A percentile compares a stretch with the other conserved stretches of the same genome.
Evolutionary conservation across 2,113 vertebrate genomes (phyloP).

Genomic region (Burhinus bistriatus): DNA sequence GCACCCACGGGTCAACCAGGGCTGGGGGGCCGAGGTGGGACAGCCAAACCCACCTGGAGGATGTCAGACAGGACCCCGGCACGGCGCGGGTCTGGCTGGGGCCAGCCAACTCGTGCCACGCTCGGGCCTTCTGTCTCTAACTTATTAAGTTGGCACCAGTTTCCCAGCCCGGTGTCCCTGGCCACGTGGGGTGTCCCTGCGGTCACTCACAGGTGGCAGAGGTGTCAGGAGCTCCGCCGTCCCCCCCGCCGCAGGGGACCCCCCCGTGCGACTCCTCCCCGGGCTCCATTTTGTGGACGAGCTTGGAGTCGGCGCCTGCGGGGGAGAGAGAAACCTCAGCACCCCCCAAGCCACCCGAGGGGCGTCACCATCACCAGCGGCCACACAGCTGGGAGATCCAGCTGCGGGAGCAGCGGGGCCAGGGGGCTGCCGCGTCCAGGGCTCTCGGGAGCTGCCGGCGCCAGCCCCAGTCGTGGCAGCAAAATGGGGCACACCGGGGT

Average conservation of each 20-base stretch:
- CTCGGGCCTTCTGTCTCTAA: fast-evolving
- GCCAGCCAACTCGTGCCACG: background rate
- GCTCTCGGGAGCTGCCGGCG: too few relatives aligned
- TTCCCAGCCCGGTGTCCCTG: background rate
- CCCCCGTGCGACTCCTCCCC: background rate
- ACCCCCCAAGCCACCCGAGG: fast-evolving
- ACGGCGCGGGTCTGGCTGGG: background rate
- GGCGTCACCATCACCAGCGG: background rate
- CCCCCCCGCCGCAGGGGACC: too few relatives aligned
- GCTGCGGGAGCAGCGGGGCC: background rate
- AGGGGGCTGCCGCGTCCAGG: background rate
- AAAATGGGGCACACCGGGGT: background rate
- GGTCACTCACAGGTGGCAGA: background rate
- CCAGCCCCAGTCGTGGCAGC: fast-evolving
- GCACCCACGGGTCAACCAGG: background rate
- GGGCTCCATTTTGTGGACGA: background rate
- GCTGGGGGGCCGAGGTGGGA: background rate
- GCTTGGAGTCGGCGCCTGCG: background rate
- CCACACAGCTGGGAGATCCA: background rate
- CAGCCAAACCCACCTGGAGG: background rate
- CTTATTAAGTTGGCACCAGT: background rate
- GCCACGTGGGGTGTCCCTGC: fast-evolving
- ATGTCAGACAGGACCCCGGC: background rate
- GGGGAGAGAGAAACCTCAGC: background rate
- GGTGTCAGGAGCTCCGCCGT: background rate